These are phyloP conservation scores for Drosophila anceps DNA, from an alignment of 2,888 invertebrate genomes.

Conservation along the genomic window DNA sequence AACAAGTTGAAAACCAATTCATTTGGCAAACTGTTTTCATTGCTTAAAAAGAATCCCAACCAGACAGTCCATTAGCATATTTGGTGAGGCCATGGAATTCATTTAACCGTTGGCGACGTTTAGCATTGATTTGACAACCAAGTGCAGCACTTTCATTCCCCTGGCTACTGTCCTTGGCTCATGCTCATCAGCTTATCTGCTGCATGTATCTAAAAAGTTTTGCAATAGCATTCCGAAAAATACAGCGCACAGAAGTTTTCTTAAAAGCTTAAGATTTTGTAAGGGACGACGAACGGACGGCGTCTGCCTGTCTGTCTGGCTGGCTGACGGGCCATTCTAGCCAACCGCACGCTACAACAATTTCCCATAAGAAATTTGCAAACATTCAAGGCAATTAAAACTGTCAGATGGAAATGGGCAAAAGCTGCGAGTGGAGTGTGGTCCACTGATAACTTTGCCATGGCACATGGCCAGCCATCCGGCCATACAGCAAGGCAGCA, in stretches of 20 bases:
- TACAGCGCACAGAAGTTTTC: slow-evolving; percentile 60
- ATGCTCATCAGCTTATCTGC: slow-evolving; percentile 63
- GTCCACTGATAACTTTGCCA: slow-evolving; percentile 70
- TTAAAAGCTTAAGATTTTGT: slow-evolving; percentile 61
- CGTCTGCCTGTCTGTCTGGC: slow-evolving; percentile 45
- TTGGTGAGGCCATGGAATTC: slow-evolving; percentile 30
- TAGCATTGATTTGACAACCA: slow-evolving; percentile 61
- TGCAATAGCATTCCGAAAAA: slow-evolving; percentile 68
- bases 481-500: slow-evolving; percentile 8
- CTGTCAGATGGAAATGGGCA: slow-evolving; percentile 66
- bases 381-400: slow-evolving; percentile 80
- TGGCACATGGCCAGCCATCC: slow-evolving; percentile 66
- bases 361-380: slow-evolving; percentile 75
- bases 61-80: slow-evolving; percentile 33
- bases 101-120: slow-evolving; percentile 35
- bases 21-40: slow-evolving; percentile 11
- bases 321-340: slow-evolving; percentile 39
- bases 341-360: slow-evolving; percentile 74
- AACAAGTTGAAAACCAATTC: slow-evolving; percentile 6
- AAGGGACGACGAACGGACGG: slow-evolving; percentile 32
- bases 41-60: not conserved
- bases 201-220: slow-evolving; percentile 75
- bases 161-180: not conserved
- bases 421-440: slow-evolving; percentile 36
- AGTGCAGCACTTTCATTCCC: slow-evolving; percentile 42